Percentiles rank a stretch among this genome's conserved stretches.
Conservation (phyloP, 2,888 invertebrate genomes). For the Piscicola geometra region DNA sequence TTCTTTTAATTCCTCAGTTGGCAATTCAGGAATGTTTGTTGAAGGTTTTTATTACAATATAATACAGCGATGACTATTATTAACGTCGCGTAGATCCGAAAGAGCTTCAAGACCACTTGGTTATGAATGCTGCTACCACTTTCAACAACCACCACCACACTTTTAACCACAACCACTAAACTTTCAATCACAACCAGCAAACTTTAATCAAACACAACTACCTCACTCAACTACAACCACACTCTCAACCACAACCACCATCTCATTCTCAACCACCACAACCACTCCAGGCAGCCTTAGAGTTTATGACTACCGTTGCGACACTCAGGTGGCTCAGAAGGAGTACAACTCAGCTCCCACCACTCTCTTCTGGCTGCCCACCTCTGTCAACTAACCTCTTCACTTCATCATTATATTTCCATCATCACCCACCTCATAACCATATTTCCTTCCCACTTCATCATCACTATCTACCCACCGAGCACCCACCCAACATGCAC, state of each 20-base stretch:
- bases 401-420: background rate
- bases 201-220: background rate
- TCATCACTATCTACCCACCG: background rate
- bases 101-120: too few relatives aligned
- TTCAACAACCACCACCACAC: background rate
- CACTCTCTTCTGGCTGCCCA: constrained; percentile 34
- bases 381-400: constrained; percentile 11
- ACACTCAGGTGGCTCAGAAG: background rate
- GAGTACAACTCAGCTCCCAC: constrained; percentile 34
- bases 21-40: too few relatives aligned
- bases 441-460: background rate
- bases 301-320: constrained; percentile 30
- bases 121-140: too few relatives aligned
- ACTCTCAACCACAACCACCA: background rate
- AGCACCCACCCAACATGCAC: background rate
- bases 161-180: background rate
- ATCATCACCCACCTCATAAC: background rate
- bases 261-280: background rate
- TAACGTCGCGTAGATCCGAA: too few relatives aligned
- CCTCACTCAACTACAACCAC: background rate
- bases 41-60: too few relatives aligned
- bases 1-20: too few relatives aligned
- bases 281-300: constrained; percentile 27
- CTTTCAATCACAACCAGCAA: background rate
- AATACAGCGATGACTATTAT: too few relatives aligned